Evolutionary conservation across 2,797 vertebrate genomes (phyloP), one percentile per base, ranked within the genome.

Genomic region (Dendrocincla tyrannina): DNA sequence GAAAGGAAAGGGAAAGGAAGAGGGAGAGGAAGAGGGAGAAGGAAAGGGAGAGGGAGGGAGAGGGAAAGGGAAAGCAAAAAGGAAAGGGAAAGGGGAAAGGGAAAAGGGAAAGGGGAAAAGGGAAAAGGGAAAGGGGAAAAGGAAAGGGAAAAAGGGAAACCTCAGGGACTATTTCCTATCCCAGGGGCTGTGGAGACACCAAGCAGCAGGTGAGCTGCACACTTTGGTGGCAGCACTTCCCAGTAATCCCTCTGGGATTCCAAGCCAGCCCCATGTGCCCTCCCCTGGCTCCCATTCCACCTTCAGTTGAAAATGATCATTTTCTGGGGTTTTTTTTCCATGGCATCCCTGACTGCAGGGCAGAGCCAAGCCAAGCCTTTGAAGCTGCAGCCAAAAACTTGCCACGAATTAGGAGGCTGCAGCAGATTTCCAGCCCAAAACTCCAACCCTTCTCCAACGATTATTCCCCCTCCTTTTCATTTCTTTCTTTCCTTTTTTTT

Each of bases 301-400:
- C 95, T 93, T 97, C 95, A 84, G 96, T 95, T 96, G 94, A 93
- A 95, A 96, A 96, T 89, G 91, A 91, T 93, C 91, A 95, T 96
- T 96, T 44, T 74, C 33, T 22, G 50, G 10, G 7, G 50, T 17
- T 5, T 68, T 93, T 93, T 94, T 97, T 88, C 92, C 94, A 97
- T 88, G 94, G 97, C 88, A 88, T 81, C 94, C 93, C 91, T 94
- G 74, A 97, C 98, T 98, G 97, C 95, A 97, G 98, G 97, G 97
- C 95, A 98, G 94, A 77, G 93, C 89, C 97, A 96, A 95, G 74
- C 77, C 76, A 78, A 85, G 89, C 88, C 98, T 98, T 98, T 98
- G 98, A 80, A 98, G 98, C 97, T 95, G 82, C n/a, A 42, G 98
- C 98, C 98, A 98, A 98, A 97, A 98, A 97, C 94, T 97, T 97